Base-by-base conservation (phyloP, 1,140 invertebrate genomes). In the Bombus polaris region DNA sequence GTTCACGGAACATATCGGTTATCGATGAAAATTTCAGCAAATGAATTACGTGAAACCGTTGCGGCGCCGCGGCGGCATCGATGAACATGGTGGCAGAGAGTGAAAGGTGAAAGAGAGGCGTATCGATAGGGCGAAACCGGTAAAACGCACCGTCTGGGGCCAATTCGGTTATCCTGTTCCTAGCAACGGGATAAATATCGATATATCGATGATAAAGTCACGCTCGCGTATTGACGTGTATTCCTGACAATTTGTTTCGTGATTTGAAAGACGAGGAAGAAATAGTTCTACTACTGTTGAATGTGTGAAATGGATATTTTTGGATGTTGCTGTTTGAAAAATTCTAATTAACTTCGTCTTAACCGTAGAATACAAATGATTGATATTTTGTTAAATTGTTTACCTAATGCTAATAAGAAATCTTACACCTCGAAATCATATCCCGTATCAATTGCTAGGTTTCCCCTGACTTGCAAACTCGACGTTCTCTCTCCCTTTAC, bases 1-100 rank as follows among this genome's bases (percentile, higher is more conserved):
- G 53, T 78, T 18, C 47, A 15, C 42, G 18, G 35, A 28, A 62
- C n/a, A 35, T 73, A 57, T 53, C 73, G 76, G 39, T 86, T 87
- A 75, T 72, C 39, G 85, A 86, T 62, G 57, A 87, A 88, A 87
- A 83, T 87, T 42, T 65, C 68, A 62, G 32, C 79, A 76, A 70
- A 87, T 71, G 39, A 82, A 78, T 88, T 83, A 44, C 66, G 35
- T 32, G 35, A 81, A 35, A 65, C 12, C 25, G 37, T 73, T 44
- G 28, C 12, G 47, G 47, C 15, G 32, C 39, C 28, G 12, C 28
- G 3, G 44, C 3, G 66, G 13, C 39, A 35, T 68, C 59, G 35
- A 32, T 28, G 35, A n/a, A 18, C 32, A 25, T n/a, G 12, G 10
- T 28, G 32, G 22, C 37, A 74, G 42, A 25, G 22, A 42, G 12